A percentile compares a stretch with the other conserved stretches of the same genome.
These are phyloP conservation scores for Cactoblastis cactorum DNA, from an alignment of 2,888 invertebrate genomes.

Conservation along the genomic window DNA sequence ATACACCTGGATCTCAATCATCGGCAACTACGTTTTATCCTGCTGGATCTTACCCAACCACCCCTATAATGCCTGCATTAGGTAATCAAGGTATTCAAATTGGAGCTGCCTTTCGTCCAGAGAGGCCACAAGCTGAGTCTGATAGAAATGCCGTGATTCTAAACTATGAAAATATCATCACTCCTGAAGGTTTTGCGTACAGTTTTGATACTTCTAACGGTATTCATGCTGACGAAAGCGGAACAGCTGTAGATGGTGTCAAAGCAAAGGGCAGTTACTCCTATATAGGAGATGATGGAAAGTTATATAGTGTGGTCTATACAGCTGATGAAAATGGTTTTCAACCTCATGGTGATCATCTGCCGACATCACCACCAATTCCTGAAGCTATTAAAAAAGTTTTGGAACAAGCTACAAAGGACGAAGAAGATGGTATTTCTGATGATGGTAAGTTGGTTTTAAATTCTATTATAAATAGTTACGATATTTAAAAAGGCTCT, in stretches of 20 bases:
- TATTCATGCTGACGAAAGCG: constrained; percentile 60
- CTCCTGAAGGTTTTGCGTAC: constrained; percentile 53
- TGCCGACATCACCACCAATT: constrained; percentile 63
- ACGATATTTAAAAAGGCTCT: too few relatives aligned
- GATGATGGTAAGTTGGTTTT: constrained; percentile 51
- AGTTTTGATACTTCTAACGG: constrained; percentile 64
- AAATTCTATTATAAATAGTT: background rate
- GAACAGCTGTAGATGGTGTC: constrained; percentile 48
- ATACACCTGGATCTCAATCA: background rate
- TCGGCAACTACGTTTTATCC: background rate
- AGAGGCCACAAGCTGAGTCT: constrained; percentile 42
- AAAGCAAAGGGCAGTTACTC: constrained; percentile 59
- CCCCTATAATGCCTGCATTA: background rate
- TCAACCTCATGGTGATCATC: constrained; percentile 56
- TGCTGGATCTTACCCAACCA: background rate
- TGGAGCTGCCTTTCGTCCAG: constrained; percentile 20
- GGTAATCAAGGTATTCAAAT: constrained; percentile 4
- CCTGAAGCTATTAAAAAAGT: constrained; percentile 57
- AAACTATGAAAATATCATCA: constrained; percentile 46
- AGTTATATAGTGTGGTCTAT: constrained; percentile 51
- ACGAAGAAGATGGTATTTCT: constrained; percentile 47
- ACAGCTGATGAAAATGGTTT: constrained; percentile 69
- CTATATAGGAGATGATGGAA: constrained; percentile 64
- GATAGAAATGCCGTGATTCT: constrained; percentile 52
- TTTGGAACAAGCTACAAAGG: constrained; percentile 50